phyloP scores from a whole-genome alignment of 1,140 invertebrate species.

The Plodia interpunctella region DNA sequence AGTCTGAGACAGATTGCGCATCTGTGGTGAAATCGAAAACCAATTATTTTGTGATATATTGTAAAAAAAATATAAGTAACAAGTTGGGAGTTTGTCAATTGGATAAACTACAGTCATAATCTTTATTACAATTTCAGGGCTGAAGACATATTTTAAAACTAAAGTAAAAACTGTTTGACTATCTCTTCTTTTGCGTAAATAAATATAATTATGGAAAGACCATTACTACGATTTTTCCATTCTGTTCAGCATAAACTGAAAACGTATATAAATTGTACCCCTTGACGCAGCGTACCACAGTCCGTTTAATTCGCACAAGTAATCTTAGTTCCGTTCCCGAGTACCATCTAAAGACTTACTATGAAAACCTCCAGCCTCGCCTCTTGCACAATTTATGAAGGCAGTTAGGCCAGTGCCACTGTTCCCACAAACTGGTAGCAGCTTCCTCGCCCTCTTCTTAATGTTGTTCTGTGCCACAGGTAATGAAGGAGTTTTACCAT shows the following conservation, averaged over 20 bases:
- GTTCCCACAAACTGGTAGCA: constrained; percentile 32
- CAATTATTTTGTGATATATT: no score
- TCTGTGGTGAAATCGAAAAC: neutral
- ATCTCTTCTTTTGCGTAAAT: no score
- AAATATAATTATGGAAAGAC: no score
- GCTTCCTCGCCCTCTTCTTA: constrained; percentile 11
- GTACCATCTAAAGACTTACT: constrained; percentile 42
- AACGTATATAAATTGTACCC: constrained; percentile 15
- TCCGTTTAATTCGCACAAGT: constrained; percentile 37
- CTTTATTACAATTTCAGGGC: no score
- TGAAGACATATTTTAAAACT: no score
- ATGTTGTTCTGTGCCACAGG: no score
- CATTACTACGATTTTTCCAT: no score
- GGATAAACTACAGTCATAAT: no score
- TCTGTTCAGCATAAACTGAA: neutral
- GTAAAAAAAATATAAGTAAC: no score
- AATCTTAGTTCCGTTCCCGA: constrained; percentile 39
- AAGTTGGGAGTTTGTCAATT: no score
- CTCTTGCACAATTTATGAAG: constrained; percentile 47
- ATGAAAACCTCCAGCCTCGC: constrained; percentile 41
- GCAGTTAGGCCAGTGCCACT: constrained; percentile 38
- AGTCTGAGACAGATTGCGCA: neutral
- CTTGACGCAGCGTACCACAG: constrained; percentile 18
- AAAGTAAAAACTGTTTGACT: no score
- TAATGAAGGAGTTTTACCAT: neutral